Conservation (phyloP, 2,113 vertebrate species). For the Agapornis roseicollis region DNA sequence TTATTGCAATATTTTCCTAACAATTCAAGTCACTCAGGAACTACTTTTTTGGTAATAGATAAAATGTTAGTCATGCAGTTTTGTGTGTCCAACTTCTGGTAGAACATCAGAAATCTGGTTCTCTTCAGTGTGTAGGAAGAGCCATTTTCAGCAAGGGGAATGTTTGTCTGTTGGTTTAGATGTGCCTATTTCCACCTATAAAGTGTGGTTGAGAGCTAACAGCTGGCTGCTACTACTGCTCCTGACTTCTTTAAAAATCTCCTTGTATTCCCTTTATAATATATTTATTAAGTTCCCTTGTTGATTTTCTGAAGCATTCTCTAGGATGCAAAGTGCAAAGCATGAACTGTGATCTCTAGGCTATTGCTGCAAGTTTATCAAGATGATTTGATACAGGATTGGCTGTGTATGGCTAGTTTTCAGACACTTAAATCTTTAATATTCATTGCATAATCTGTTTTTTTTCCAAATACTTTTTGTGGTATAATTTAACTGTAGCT, state of each 20-base stretch:
- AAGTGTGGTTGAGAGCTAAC: neutral
- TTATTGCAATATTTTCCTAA: neutral
- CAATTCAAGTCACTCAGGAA: neutral
- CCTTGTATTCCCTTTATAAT: neutral
- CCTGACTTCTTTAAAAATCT: neutral
- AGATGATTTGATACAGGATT: neutral
- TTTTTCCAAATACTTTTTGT: slow-evolving; percentile 39
- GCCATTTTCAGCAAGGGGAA: neutral
- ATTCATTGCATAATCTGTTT: slow-evolving; percentile 18
- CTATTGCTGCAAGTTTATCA: neutral
- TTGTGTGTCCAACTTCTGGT: neutral
- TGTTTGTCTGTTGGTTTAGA: neutral
- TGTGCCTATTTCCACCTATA: neutral
- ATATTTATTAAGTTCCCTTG: neutral
- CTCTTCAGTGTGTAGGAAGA: neutral
- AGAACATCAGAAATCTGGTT: neutral
- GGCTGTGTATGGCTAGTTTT: neutral
- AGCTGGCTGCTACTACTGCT: neutral
- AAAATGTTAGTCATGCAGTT: neutral
- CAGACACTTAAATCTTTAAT: slow-evolving; percentile 15
- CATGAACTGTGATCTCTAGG: neutral
- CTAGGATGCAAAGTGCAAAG: neutral
- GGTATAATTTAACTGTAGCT: slow-evolving; percentile 47
- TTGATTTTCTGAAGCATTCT: neutral
- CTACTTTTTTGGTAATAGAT: neutral